These are phyloP conservation scores for Epinephelus malabaricus DNA, from an alignment of 2,797 vertebrate genomes.

Conservation along the genomic window DNA sequence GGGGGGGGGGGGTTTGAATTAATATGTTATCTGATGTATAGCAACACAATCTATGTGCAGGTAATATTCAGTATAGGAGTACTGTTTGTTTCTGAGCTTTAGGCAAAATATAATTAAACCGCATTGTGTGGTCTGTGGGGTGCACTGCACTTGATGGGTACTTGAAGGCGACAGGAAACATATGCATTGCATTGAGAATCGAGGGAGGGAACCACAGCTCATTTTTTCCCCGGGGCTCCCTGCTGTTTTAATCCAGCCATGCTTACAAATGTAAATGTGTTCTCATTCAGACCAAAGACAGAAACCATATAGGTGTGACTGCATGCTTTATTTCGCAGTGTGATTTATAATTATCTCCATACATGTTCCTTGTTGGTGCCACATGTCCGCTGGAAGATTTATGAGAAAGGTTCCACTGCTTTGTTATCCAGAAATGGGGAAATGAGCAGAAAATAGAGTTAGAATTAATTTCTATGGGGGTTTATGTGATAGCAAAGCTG, in stretches of 20 bases:
- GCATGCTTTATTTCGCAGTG: neutral
- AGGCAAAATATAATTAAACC: neutral
- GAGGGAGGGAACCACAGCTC: neutral
- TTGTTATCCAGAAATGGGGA: conserved; percentile 31
- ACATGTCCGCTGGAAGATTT: conserved; percentile 7
- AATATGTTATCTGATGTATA: too few species aligned
- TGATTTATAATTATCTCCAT: conserved; percentile 9
- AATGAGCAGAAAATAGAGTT: conserved; percentile 59
- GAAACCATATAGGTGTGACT: neutral
- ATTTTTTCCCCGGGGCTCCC: neutral
- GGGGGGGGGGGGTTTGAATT: too few species aligned
- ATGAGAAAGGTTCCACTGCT: conserved; percentile 24
- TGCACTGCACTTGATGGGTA: neutral
- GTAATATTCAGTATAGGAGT: neutral
- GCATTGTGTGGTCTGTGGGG: neutral
- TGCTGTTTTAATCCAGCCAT: conserved; percentile 16
- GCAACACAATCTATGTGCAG: neutral
- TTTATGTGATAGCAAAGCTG: conserved; percentile 43
- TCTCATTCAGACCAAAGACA: conserved; percentile 16
- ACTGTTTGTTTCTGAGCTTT: conserved; percentile 6
- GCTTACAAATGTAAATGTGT: conserved; percentile 22
- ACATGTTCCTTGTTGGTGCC: conserved; percentile 2
- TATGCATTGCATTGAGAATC: neutral
- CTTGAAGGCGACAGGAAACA: conserved; percentile 1
- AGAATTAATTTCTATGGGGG: conserved; percentile 41